Evolutionary conservation across 2,888 invertebrate species (phyloP), one percentile per base, ranked within the genome.

Genomic region (Linnaemya tessellans): DNA sequence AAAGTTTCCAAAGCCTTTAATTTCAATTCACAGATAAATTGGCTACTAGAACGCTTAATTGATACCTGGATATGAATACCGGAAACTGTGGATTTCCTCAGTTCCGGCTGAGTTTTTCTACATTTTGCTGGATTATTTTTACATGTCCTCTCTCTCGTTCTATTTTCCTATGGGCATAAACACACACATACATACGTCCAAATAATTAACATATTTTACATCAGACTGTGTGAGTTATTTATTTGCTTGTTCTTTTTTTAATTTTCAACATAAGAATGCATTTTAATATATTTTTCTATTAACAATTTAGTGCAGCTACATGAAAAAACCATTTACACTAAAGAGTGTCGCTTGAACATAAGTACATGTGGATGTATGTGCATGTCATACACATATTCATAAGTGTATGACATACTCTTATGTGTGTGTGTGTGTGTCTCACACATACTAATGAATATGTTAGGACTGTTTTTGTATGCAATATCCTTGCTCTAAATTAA

Each of bases 401-500:
- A n/a, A n/a, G n/a, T n/a, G n/a, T n/a, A n/a, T n/a, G n/a, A n/a
- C n/a, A n/a, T n/a, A n/a, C n/a, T n/a, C n/a, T n/a, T n/a, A n/a
- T 30, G 30, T 49, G 25, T n/a, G 22, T 22, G 43, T 35, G 11
- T 49, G 11, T 64, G 41, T 41, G n/a, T 13, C 20, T 11, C 15
- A 41, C n/a, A 51, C 38, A 41, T 56, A 13, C 58, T 30, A 65
- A 30, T 65, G 30, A 65, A 30, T 67, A 20, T 68, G 62, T 20
- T 64, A 41, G 64, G 74, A 70, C 78, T 80, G 71, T 18, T 64
- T 54, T 54, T 71, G 46, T 73, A 20, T 68, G 49, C 58, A 64
- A 15, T 82, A 85, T 85, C 85, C 85, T 85, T 85, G 85, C 79
- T 85, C 85, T 18, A 82, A 85, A 85, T 85, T 79, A 68, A 79